Evolutionary conservation across 2,797 vertebrate species (phyloP), one percentile per base, ranked within the genome.

Genomic region (Ptychadena robeensis): DNA sequence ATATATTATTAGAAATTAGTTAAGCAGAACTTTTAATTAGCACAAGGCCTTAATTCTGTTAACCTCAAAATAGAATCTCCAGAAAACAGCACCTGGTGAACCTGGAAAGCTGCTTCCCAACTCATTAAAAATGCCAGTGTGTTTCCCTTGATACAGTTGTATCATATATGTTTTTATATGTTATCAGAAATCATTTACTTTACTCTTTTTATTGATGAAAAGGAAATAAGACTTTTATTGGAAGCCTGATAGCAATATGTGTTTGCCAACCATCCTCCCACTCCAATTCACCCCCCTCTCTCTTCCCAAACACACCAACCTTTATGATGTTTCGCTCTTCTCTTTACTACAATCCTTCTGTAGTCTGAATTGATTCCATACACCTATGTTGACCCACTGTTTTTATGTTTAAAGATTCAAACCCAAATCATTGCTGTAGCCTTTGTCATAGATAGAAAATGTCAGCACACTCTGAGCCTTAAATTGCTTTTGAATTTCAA

Each of bases 371-470:
- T 75, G 77, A 79, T 80, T 85, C 71, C 64, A 80, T 38, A 35
- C 71, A 85, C 77, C 71, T 74, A 83, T 80, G 77, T 63, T 85
- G 82, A 85, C 82, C 82, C 70, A 70, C 65, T 74, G 61, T 67
- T 85, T 80, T 74, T 69, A 80, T 80, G 64, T 85, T 80, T 44
- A 79, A 84, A 79, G 82, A 79, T 69, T 80, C 70, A 84, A 73
- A 73, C 70, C 70, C 63, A 84, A 84, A 84, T 84, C 77, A 84
- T 44, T 68, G 82, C 63, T 74, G 71, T 40, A 74, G 53, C 48
- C 77, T 83, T 83, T 85, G 63, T 80, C 35, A 48, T 67, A 85
- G 53, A 75, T 32, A 80, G 77, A 80, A 80, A 80, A 80, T 85
- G 82, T 80, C 77, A 80, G 59, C 31, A 75, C 31, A 85, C 77